Conservation (phyloP, 2,888 invertebrate genomes). For the Anaspis maculata region DNA sequence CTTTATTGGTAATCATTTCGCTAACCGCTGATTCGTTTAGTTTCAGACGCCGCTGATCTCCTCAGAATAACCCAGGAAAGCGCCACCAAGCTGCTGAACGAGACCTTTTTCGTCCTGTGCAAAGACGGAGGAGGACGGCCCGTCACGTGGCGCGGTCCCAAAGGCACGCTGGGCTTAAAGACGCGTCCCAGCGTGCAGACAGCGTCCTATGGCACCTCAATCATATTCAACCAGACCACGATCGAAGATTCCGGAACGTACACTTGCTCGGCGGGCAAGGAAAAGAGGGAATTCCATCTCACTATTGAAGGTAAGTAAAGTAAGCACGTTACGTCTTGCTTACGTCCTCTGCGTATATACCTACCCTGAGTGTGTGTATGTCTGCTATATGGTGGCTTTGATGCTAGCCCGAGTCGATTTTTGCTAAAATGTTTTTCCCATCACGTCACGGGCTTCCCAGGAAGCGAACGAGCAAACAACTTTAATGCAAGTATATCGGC, state of each 20-base stretch:
- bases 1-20: too few species aligned
- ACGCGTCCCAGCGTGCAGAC: slow-evolving; percentile 26
- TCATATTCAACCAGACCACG: slow-evolving; percentile 44
- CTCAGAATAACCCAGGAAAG: slow-evolving; percentile 2
- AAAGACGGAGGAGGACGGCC: slow-evolving; percentile 14
- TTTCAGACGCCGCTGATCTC: slow-evolving; percentile 7
- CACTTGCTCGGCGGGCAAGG: slow-evolving; percentile 47
- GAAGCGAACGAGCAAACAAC: too few species aligned
- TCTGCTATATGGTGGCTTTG: too few species aligned
- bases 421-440: too few species aligned
- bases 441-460: too few species aligned
- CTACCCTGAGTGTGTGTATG: too few species aligned
- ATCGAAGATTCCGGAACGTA: slow-evolving; percentile 51
- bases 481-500: too few species aligned
- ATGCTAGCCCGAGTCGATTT: too few species aligned
- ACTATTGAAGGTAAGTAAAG: slow-evolving; percentile 26
- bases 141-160: slow-evolving; percentile 19
- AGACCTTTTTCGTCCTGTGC: slow-evolving; percentile 13
- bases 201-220: slow-evolving; percentile 27
- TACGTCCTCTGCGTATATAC: background rate
- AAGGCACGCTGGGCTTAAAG: slow-evolving; percentile 20
- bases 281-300: slow-evolving; percentile 24
- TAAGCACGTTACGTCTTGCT: background rate
- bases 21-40: too few species aligned
- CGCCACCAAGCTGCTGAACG: slow-evolving; percentile 8